Evolutionary conservation across 2,113 vertebrate genomes (phyloP).

Genomic region (Geothlypis trichas): DNA sequence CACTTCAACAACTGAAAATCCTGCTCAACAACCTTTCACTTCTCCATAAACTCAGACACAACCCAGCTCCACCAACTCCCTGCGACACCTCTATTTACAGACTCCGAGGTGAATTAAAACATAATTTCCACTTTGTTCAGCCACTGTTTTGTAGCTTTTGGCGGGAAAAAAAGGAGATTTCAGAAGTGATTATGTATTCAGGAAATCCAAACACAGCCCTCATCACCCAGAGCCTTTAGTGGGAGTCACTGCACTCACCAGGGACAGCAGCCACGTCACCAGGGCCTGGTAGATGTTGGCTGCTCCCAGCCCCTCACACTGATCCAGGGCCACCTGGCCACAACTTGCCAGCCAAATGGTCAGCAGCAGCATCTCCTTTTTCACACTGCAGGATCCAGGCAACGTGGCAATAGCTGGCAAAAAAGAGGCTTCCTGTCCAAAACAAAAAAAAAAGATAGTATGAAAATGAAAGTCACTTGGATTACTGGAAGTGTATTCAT

Average conservation of each 20-base stretch:
- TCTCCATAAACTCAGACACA: background rate
- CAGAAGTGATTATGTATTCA: background rate
- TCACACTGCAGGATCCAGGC: background rate
- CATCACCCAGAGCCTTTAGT: background rate
- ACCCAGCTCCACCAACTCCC: background rate
- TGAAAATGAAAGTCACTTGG: background rate
- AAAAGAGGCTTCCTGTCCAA: slow-evolving; percentile 70
- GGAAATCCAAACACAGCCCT: background rate
- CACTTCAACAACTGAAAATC: background rate
- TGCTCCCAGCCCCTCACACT: background rate
- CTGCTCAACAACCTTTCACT: background rate
- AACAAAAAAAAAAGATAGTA: background rate
- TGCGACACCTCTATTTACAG: background rate
- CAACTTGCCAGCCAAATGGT: slow-evolving; percentile 66
- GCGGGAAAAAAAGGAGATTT: background rate
- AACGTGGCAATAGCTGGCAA: slow-evolving; percentile 50
- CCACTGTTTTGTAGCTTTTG: background rate
- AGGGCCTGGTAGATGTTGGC: slow-evolving; percentile 66
- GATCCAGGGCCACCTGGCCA: slow-evolving; percentile 40
- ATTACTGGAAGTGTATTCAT: background rate
- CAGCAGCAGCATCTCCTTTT: slow-evolving; percentile 60
- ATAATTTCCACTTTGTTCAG: background rate
- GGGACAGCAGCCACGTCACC: slow-evolving; percentile 73
- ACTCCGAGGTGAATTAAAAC: background rate
- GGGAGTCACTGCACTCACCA: slow-evolving; percentile 66